Evolutionary conservation across 2,797 vertebrate genomes (phyloP).

Genomic region (Chrysolophus pictus): DNA sequence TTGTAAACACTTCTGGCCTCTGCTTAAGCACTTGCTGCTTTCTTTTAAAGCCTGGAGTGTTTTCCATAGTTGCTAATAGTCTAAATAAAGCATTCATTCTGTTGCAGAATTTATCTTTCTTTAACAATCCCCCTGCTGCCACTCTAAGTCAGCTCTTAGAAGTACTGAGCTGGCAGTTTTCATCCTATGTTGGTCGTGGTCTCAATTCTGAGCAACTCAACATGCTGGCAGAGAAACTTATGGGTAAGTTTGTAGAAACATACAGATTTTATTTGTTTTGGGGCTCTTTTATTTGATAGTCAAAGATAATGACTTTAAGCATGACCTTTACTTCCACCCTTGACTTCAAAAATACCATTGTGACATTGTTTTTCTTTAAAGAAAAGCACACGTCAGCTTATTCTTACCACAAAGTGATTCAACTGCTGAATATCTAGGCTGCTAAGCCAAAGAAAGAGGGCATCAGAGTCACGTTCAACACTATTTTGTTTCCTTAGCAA

Average conservation of each 20-base stretch:
- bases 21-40: not conserved
- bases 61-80: not conserved
- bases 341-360: not conserved
- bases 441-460: conserved; percentile 4
- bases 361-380: not conserved
- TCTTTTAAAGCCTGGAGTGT: not conserved
- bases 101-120: conserved; percentile 92
- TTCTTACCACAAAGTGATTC: conserved; percentile 21
- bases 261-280: not conserved
- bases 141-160: conserved; percentile 93
- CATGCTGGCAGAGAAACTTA: conserved; percentile 95
- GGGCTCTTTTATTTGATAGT: not conserved
- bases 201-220: conserved; percentile 93
- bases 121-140: conserved; percentile 89
- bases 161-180: conserved; percentile 98
- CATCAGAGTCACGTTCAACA: conserved; percentile 9
- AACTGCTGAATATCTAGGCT: conserved; percentile 18
- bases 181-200: conserved; percentile 90
- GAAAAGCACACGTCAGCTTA: not conserved
- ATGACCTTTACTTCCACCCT: not conserved
- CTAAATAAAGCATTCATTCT: conserved; percentile 32
- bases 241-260: conserved; percentile 78
- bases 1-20: not conserved
- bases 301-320: not conserved
- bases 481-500: conserved; percentile 25